A percentile compares a stretch with the other conserved stretches of the same genome.
These are phyloP conservation scores for Pristionchus japonicus DNA, from an alignment of 2,888 invertebrate genomes.

Conservation along the genomic window DNA sequence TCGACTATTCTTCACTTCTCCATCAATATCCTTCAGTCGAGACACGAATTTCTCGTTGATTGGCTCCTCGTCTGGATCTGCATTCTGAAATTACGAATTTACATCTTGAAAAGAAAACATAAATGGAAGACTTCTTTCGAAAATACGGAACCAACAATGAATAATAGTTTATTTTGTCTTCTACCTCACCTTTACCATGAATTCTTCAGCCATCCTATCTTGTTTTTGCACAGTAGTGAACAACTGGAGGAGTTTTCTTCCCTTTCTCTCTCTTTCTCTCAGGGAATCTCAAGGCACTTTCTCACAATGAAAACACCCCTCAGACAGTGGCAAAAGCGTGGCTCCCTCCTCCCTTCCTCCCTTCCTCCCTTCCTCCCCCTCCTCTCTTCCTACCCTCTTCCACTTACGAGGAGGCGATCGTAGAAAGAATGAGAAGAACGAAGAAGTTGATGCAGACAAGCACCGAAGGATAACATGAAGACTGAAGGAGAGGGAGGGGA, in stretches of 20 bases:
- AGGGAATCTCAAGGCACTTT: neutral
- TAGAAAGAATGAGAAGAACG: neutral
- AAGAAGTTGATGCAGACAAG: constrained; percentile 36
- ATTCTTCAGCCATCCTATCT: neutral
- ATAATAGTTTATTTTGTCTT: neutral
- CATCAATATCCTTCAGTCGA: constrained; percentile 37
- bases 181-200: neutral
- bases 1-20: constrained; percentile 25
- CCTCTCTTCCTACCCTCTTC: too few species aligned
- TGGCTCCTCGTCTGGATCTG: constrained; percentile 15
- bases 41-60: constrained; percentile 15
- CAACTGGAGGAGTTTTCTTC: neutral
- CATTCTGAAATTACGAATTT: neutral
- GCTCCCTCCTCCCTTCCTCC: too few species aligned
- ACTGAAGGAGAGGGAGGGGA: neutral
- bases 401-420: neutral
- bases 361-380: too few species aligned
- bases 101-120: neutral
- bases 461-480: constrained; percentile 37
- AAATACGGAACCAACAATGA: neutral
- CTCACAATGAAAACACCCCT: neutral
- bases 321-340: neutral
- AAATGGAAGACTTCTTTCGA: too few species aligned
- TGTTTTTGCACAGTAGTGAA: neutral
- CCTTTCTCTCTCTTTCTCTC: neutral